phyloP scores from a whole-genome alignment of 2,797 vertebrate genomes.

The Triplophysa bombifrons region DNA sequence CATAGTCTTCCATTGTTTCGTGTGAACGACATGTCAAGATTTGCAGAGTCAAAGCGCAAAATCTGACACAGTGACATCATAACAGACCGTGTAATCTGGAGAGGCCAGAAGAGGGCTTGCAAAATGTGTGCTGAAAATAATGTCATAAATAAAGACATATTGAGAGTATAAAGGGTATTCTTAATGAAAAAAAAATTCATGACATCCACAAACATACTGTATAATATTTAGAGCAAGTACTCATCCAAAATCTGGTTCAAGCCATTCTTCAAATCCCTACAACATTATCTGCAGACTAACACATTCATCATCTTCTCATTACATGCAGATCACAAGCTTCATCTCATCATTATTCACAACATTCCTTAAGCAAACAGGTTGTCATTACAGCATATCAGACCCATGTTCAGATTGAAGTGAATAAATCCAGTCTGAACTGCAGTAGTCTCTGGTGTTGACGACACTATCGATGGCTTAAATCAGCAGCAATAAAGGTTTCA shows the following conservation, averaged over 20 bases:
- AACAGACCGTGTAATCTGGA: too few relatives aligned
- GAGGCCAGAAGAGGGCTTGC: too few relatives aligned
- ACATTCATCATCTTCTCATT: constrained; percentile 33
- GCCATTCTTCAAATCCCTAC: not conserved
- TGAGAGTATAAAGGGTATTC: too few relatives aligned
- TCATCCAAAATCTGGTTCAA: constrained; percentile 2
- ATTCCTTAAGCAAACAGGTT: constrained; percentile 19
- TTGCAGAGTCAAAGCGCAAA: too few relatives aligned
- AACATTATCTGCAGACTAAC: not conserved
- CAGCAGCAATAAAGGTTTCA: constrained; percentile 32
- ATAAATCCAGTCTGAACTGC: not conserved
- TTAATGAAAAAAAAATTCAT: too few relatives aligned
- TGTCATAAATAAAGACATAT: too few relatives aligned
- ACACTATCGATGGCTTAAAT: constrained; percentile 32
- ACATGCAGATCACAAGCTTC: constrained; percentile 18
- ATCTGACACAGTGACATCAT: too few relatives aligned
- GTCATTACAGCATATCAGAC: constrained; percentile 3
- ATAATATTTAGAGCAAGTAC: not conserved
- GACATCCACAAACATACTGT: not conserved
- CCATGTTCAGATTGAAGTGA: not conserved
- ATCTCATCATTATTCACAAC: constrained; percentile 34
- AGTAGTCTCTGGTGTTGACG: constrained; percentile 8
- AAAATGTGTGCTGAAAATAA: too few relatives aligned
- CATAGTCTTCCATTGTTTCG: too few relatives aligned
- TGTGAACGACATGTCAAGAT: too few relatives aligned